Evolutionary conservation across 1,140 invertebrate genomes (phyloP).

Genomic region (Stegodyphus dumicola): DNA sequence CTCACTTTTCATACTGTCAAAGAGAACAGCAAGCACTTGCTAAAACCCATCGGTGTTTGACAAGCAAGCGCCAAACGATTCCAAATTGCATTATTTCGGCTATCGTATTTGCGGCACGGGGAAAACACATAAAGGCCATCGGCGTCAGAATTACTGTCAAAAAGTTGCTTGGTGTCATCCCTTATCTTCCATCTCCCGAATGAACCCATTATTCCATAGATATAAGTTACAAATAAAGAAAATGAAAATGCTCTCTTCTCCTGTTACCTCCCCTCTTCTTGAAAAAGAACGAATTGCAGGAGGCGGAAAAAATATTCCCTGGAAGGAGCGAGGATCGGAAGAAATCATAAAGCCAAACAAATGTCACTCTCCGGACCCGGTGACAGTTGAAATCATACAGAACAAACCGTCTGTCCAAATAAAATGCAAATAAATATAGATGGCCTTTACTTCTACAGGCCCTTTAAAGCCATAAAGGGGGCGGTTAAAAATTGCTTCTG

Average conservation of each 20-base stretch:
- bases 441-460: background rate
- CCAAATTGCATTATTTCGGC: constrained; percentile 29
- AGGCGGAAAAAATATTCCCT: background rate
- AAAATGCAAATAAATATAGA: constrained; percentile 53
- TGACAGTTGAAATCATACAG: constrained; percentile 49
- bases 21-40: too few species aligned
- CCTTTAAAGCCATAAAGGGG: background rate
- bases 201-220: constrained; percentile 31
- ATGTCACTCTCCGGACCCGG: constrained; percentile 15
- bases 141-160: constrained; percentile 37
- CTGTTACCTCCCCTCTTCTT: background rate
- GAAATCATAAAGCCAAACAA: constrained; percentile 40
- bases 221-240: constrained; percentile 28
- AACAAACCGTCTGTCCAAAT: constrained; percentile 50
- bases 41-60: background rate
- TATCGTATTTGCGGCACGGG: constrained; percentile 23
- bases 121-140: constrained; percentile 18
- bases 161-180: background rate
- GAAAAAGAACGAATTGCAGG: background rate
- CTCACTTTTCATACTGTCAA: too few species aligned
- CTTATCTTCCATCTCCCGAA: constrained; percentile 20
- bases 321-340: background rate
- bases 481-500: background rate
- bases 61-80: background rate
- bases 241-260: constrained; percentile 19